Base-by-base conservation (phyloP, 2,888 invertebrate genomes). In the Chrysotoxum bicinctum region DNA sequence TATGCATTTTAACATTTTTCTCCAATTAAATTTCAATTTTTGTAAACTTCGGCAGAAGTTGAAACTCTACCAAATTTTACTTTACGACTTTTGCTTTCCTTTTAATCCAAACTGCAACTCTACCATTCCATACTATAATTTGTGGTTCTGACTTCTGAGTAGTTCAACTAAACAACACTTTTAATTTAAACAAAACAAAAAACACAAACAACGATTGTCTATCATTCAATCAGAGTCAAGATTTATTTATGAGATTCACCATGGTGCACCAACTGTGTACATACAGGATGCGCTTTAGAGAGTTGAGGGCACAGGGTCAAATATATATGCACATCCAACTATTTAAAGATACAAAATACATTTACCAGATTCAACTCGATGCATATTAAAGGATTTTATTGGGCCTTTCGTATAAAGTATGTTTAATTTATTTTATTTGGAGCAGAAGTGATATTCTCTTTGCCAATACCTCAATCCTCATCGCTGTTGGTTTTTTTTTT, bases 251-350 rank as follows among this genome's bases (percentile, higher is more conserved):
- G 58, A 72, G 30, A 35, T 50, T 40, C 60, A 3, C 37, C 60
- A 60, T 60, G n/a, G 32, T 32, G 35, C 56, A 56, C 60, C 40
- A 16, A 60, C 23, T 60, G 9, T 14, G 6, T 40, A 6, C 5
- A 8, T 43, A 60, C 12, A 12, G 21, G 37, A 37, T 58, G 37
- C 21, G n/a, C 23, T 56, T 10, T 12, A 37, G 9, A 58, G 23
- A 48, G 72, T 72, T 72, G 56, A 56, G 77, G 77, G 72, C 77
- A 72, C 14, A 37, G 45, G 77, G 77, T 72, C 72, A 78, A 32
- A 32, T 12, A 58, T 37, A 37, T 21, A 19, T n/a, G n/a, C 1
- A 21, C 7, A 19, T 37, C 19, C 40, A 58, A 52, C 21, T 50
- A 50, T 50, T 23, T 50, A 26, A 23, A 23, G n/a, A 50, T 68